phyloP scores from a whole-genome alignment of 2,113 vertebrate species.

The Actinemys pallida region DNA sequence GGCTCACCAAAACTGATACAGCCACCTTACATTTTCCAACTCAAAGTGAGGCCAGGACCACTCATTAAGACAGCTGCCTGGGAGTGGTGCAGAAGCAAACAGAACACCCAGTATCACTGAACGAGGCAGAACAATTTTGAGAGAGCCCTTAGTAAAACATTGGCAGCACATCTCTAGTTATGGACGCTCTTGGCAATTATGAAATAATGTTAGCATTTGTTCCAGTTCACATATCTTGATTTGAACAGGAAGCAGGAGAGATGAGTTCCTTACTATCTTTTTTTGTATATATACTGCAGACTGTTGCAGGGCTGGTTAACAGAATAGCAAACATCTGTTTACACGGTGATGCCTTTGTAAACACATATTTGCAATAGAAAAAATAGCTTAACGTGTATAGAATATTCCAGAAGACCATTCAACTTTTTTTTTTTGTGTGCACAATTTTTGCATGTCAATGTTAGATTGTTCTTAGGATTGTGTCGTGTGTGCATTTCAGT shows the following conservation, averaged over 20 bases:
- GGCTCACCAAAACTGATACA: not conserved
- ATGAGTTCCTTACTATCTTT: not conserved
- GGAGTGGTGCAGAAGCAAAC: not conserved
- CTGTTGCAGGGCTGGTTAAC: not conserved
- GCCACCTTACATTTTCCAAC: not conserved
- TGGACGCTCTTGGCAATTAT: not conserved
- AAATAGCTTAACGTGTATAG: not conserved
- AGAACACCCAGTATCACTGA: not conserved
- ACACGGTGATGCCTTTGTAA: not conserved
- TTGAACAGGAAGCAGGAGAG: not conserved
- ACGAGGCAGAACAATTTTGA: not conserved
- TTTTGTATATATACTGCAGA: not conserved
- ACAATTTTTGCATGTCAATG: not conserved
- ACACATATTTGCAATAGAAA: not conserved
- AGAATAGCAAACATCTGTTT: not conserved
- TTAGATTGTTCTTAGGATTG: not conserved
- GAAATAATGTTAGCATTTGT: not conserved
- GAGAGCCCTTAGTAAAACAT: not conserved
- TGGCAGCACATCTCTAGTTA: not conserved
- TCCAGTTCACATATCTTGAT: not conserved
- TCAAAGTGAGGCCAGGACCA: not conserved
- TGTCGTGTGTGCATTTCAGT: not conserved
- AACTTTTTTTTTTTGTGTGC: not conserved
- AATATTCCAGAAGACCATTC: not conserved
- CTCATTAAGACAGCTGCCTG: not conserved